These are phyloP conservation scores for Aplysina aerophoba DNA, from an alignment of 37 sponge, comb jelly and placozoan genomes.

Conservation along the genomic window DNA sequence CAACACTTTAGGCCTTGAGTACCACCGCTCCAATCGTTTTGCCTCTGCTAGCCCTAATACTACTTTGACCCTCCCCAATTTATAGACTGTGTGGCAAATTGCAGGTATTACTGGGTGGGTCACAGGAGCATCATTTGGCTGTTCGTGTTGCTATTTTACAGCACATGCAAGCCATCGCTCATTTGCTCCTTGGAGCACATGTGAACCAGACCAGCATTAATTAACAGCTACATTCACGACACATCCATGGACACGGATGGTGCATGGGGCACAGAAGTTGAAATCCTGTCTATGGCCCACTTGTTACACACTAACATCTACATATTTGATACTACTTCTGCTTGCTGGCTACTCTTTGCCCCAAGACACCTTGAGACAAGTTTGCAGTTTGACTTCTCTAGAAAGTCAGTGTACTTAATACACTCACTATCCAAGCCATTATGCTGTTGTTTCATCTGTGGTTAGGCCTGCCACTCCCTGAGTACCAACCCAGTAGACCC, in stretches of 20 bases:
- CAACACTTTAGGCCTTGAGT: neutral
- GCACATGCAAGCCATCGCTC: neutral
- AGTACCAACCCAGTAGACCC: too few relatives aligned
- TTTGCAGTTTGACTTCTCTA: neutral
- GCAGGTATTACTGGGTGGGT: conserved; percentile 10
- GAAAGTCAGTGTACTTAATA: neutral
- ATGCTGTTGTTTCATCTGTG: neutral
- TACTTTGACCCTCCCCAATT: neutral
- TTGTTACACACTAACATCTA: conserved; percentile 12
- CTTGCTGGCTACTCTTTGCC: neutral
- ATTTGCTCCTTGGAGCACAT: neutral
- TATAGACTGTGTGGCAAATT: neutral
- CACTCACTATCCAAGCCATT: neutral
- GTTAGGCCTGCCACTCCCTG: too few relatives aligned
- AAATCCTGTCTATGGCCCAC: conserved; percentile 3
- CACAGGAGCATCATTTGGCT: neutral
- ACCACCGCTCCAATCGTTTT: neutral
- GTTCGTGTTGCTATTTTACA: neutral
- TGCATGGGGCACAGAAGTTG: conserved; percentile 9
- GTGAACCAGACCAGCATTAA: neutral
- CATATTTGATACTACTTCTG: neutral
- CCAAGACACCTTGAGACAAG: neutral
- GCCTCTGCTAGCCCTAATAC: conserved; percentile 28
- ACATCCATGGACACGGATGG: neutral
- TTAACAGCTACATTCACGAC: neutral